Evolutionary conservation across 2,888 invertebrate genomes (phyloP).

Genomic region (Drosophila limbata): DNA sequence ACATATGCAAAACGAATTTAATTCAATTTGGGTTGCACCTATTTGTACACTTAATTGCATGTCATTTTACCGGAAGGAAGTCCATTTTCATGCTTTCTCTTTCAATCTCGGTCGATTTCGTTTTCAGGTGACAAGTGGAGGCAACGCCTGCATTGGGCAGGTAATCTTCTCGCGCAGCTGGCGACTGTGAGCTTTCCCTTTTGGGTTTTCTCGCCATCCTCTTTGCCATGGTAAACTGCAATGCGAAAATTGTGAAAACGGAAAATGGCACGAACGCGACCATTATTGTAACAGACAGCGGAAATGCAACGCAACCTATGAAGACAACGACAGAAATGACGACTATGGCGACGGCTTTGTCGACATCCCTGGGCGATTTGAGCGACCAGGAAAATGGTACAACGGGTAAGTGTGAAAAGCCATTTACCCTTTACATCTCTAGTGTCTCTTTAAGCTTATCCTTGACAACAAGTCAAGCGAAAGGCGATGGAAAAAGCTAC

Average conservation of each 20-base stretch:
- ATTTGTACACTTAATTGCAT: constrained; percentile 29
- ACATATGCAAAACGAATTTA: neutral
- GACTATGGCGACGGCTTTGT: constrained; percentile 54
- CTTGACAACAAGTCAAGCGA: constrained; percentile 11
- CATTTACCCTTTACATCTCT: neutral
- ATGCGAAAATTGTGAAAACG: constrained; percentile 78
- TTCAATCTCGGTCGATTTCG: constrained; percentile 28
- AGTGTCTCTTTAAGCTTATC: constrained; percentile 18
- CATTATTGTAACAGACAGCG: constrained; percentile 58
- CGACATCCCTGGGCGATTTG: constrained; percentile 65
- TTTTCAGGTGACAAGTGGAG: constrained; percentile 20
- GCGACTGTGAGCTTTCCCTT: constrained; percentile 62
- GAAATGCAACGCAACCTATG: constrained; percentile 61
- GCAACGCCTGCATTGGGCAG: constrained; percentile 62
- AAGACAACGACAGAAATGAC: constrained; percentile 50
- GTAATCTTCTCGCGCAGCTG: constrained; percentile 67
- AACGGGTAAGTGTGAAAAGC: constrained; percentile 77
- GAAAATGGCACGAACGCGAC: constrained; percentile 78
- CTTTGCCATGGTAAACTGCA: constrained; percentile 74
- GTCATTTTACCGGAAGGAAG: constrained; percentile 26
- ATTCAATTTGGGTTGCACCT: constrained; percentile 13
- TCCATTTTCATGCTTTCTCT: constrained; percentile 28
- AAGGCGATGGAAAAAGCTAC: constrained; percentile 2
- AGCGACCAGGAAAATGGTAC: constrained; percentile 78
- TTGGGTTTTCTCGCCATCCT: constrained; percentile 21